Conservation (phyloP, 2,888 invertebrate genomes). For the Empis livida region DNA sequence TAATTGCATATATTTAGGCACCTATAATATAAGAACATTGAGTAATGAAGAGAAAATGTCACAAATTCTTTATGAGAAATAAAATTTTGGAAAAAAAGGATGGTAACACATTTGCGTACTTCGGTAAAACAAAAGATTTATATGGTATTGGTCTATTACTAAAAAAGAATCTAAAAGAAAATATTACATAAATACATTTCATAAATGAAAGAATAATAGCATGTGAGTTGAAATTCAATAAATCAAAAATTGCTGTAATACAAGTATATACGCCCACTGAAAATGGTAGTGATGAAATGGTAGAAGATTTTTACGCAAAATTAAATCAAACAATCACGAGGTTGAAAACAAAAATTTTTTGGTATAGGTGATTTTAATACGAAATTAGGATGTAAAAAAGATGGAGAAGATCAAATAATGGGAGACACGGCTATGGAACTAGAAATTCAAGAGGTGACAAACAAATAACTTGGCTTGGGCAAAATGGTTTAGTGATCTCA, state of each 20-base stretch:
- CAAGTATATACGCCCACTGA: not conserved
- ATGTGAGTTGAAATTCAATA: not conserved
- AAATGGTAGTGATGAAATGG: not conserved
- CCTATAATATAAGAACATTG: not conserved
- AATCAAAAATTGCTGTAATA: not conserved
- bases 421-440: constrained; percentile 2
- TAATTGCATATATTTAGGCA: not conserved
- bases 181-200: not conserved
- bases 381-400: too few species aligned
- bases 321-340: not conserved
- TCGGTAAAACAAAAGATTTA: not conserved
- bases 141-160: not conserved
- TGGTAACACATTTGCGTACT: not conserved
- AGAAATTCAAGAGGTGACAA: constrained; percentile 2
- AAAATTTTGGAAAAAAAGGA: not conserved
- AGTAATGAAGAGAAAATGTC: not conserved
- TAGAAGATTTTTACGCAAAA: not conserved
- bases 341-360: not conserved
- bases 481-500: not conserved
- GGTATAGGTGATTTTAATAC: too few species aligned
- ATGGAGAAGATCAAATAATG: not conserved
- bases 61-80: not conserved
- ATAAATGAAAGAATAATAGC: not conserved
- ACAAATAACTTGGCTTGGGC: constrained; percentile 1
- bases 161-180: not conserved